Evolutionary conservation across 1,140 invertebrate species (phyloP), one percentile per base, ranked within the genome.

Genomic region (Pinna nobilis): DNA sequence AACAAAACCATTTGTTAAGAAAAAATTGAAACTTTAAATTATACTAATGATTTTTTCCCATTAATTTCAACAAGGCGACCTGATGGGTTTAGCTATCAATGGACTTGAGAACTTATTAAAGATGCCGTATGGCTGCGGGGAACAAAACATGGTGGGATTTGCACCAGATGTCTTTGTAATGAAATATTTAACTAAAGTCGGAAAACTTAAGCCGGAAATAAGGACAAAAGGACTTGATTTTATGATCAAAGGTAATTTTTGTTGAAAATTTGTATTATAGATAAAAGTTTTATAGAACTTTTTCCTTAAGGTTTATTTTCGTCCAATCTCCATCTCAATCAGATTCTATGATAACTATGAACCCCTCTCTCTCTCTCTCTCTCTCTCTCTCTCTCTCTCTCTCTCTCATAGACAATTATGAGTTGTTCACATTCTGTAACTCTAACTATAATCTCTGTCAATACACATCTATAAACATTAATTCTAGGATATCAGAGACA

Each of bases 71-170:
- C n/a, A n/a, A 88, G 86, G 86, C 68, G 85, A 88, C 57, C 33
- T 88, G 32, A 80, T 88, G 77, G 87, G 84, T 28, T 77, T 82
- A 33, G 74, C 84, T 37, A 78, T 88, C 3, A 82, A 79, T 57
- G 82, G 82, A 47, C 53, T 88, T 3, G 86, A 85, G 1, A 92
- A 92, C 74, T 88, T 98, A 3, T 92, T 98, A 11, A 87, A 87
- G 65, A 92, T 97, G 90, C 96, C 97, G 1, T 95, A 93, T 66
- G 96, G 95, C 1, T 98, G 97, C 88, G 96, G 96, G 13, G 97
- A 98, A 90, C 97, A 98, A 87, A 98, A 98, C 80, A 96, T 98
- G 94, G 89, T 97, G 0, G 95, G 96, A 80, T 95, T 97, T 72
- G 94, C 98, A 28, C 96, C 96, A 0, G 96, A 96, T 84, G 93